Evolutionary conservation across 2,888 invertebrate genomes (phyloP).

Genomic region (Melipona beecheii): DNA sequence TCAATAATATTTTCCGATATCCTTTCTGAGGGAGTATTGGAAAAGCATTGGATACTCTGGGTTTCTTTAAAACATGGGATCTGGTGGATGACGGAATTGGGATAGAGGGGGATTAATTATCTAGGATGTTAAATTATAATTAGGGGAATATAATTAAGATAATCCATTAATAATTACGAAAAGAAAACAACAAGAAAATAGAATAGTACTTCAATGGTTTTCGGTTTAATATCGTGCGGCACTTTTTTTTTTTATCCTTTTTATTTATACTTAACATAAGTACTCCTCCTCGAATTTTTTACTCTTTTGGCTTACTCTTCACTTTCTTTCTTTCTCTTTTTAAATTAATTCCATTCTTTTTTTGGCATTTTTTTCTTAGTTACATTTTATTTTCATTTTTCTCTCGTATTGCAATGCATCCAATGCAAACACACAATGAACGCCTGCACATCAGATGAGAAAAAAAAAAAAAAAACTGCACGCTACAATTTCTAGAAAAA

Average conservation of each 20-base stretch:
- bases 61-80: conserved; percentile 43
- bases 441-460: conserved; percentile 56
- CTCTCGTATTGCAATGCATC: conserved; percentile 33
- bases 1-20: conserved; percentile 53
- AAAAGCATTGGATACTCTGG: conserved; percentile 67
- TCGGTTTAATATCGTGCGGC: conserved; percentile 57
- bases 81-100: conserved; percentile 30
- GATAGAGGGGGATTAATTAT: conserved; percentile 70
- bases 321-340: conserved; percentile 3
- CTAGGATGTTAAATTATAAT: conserved; percentile 82
- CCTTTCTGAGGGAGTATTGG: conserved; percentile 64
- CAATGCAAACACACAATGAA: conserved; percentile 38
- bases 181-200: conserved; percentile 81
- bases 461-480: conserved; percentile 66
- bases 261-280: conserved; percentile 31
- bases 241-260: conserved; percentile 25
- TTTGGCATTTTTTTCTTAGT: conserved; percentile 34
- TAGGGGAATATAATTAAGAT: conserved; percentile 79
- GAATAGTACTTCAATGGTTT: conserved; percentile 73
- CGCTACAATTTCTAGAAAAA: conserved; percentile 67
- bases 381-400: conserved; percentile 36
- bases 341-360: conserved; percentile 25
- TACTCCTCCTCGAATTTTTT: conserved; percentile 45
- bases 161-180: conserved; percentile 81
- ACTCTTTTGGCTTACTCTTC: conserved; percentile 19